Evolutionary conservation across 2,797 vertebrate species (phyloP), one percentile per base, ranked within the genome.

Genomic region (Macropodus opercularis): DNA sequence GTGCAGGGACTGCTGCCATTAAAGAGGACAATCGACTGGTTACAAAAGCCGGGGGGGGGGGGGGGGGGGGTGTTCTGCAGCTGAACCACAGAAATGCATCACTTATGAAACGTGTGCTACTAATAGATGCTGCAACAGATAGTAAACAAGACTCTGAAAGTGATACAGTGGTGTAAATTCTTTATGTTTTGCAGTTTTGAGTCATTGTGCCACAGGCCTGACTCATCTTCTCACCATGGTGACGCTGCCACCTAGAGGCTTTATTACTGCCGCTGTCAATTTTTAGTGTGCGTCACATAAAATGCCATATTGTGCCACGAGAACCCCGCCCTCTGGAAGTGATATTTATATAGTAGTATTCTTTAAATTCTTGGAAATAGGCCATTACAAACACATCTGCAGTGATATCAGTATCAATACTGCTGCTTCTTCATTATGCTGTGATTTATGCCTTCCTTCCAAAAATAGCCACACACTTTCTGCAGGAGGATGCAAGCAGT

Each of bases 221-320:
- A 19, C 6, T 52, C 22, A 58, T 49, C 57, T 19, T 55, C 69
- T 52, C 47, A 55, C 42, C 56, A 47, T 53, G 55, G 27, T 32
- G 54, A 82, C 59, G 2, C 76, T 80, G 85, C 86, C 86, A 79
- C 77, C 86, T 87, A 83, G 72, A 87, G 86, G 85, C 39, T n/a
- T n/a, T n/a, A 18, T 47, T 36, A 24, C n/a, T 19, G 15, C 23
- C 12, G 19, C 19, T 31, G 32, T 48, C n/a, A n/a, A n/a, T n/a
- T n/a, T n/a, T n/a, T n/a, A n/a, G n/a, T n/a, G n/a, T n/a, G n/a
- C n/a, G n/a, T n/a, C n/a, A n/a, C 14, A 9, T 34, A 31, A 65
- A 72, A 64, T 27, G n/a, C 21, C n/a, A 39, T 8, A 4, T 21
- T 32, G 8, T 63, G 21, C 3, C 26, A 41, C 3, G 13, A 36